These are phyloP conservation scores for Phallusia fumigata DNA, from an alignment of 23 tunicate species.

Conservation along the genomic window DNA sequence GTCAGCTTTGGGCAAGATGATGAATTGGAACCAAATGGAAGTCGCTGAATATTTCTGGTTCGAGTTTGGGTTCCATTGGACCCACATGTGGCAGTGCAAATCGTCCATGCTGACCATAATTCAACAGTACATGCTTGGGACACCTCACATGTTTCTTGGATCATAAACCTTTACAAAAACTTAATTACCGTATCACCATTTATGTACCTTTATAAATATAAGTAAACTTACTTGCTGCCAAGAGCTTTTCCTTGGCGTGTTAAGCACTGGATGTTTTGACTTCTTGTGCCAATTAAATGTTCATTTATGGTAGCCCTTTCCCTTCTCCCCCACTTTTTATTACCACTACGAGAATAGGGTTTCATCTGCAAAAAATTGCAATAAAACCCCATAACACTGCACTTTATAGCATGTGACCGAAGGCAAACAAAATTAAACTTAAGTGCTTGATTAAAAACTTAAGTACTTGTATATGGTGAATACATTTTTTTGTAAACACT, in stretches of 20 bases:
- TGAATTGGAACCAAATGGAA: constrained; percentile 45
- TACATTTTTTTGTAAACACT: too few species aligned
- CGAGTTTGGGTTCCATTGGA: constrained; percentile 60
- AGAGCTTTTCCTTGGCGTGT: constrained; percentile 27
- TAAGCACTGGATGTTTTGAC: constrained; percentile 27
- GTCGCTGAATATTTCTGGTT: constrained; percentile 29
- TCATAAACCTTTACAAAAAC: constrained; percentile 9
- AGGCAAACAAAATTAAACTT: too few species aligned
- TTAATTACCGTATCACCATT: background rate
- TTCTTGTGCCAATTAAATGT: constrained; percentile 37
- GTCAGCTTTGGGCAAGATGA: constrained; percentile 44
- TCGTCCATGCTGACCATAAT: constrained; percentile 63
- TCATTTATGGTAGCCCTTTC: constrained; percentile 11
- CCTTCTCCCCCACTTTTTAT: constrained; percentile 21
- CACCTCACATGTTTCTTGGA: constrained; percentile 53
- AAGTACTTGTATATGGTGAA: too few species aligned
- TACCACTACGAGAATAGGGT: background rate
- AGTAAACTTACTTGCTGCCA: constrained; percentile 43
- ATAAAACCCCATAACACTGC: background rate
- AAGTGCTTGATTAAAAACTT: too few species aligned
- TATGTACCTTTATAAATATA: background rate
- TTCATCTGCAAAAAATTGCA: background rate
- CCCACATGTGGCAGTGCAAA: constrained; percentile 47
- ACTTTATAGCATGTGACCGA: too few species aligned
- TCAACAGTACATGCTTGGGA: constrained; percentile 42